Percentiles rank a stretch among this genome's conserved stretches.
These are phyloP conservation scores for Piaya cayana DNA, from an alignment of 2,113 vertebrate species.

Conservation along the genomic window DNA sequence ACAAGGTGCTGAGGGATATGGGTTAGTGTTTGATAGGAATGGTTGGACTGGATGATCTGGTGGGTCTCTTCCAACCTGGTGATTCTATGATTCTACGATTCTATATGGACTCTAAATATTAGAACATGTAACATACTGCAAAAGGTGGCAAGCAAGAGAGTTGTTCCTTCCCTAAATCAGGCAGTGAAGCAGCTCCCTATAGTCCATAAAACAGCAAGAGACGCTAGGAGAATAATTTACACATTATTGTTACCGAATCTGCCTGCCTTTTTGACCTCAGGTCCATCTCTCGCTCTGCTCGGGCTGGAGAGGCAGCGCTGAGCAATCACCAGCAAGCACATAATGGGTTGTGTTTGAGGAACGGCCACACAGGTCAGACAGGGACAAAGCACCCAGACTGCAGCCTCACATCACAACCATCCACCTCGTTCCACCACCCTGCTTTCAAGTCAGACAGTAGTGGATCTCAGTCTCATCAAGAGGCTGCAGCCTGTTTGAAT, in stretches of 20 bases:
- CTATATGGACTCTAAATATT: neutral
- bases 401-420: accelerated
- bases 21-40: too few species aligned
- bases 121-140: neutral
- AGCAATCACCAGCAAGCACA: neutral
- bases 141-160: neutral
- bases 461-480: neutral
- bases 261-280: neutral
- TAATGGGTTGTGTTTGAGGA: neutral
- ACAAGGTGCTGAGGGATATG: too few species aligned
- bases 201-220: neutral
- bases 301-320: neutral
- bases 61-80: too few species aligned
- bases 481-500: neutral
- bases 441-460: neutral
- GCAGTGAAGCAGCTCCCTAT: neutral
- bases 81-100: too few species aligned
- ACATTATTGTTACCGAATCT: neutral
- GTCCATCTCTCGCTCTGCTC: neutral
- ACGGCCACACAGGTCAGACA: neutral
- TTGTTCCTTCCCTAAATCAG: neutral
- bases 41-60: too few species aligned
- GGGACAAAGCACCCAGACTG: neutral
- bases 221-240: neutral
- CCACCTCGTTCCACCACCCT: neutral